phyloP scores from a whole-genome alignment of 2,797 vertebrate species.

The Leucoraja ocellata region DNA sequence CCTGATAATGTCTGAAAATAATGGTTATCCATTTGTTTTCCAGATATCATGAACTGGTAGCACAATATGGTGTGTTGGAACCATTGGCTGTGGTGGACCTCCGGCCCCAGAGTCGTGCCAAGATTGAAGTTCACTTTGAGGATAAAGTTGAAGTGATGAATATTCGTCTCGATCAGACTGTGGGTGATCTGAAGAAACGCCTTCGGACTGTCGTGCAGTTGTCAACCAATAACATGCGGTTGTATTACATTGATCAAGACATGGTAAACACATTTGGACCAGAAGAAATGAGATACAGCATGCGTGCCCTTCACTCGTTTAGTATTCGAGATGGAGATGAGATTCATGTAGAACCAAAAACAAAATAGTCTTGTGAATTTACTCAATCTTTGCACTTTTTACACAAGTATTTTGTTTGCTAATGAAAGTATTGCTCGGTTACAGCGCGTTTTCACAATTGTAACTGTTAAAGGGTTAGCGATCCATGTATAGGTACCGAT shows the following conservation, averaged over 20 bases:
- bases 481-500: neutral
- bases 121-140: constrained; percentile 79
- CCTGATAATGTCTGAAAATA: neutral
- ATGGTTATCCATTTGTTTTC: neutral
- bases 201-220: constrained; percentile 75
- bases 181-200: constrained; percentile 83
- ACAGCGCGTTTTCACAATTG: constrained; percentile 6
- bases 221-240: constrained; percentile 73
- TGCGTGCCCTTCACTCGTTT: constrained; percentile 82
- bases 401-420: constrained; percentile 37
- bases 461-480: neutral
- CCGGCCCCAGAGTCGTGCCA: constrained; percentile 72
- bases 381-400: constrained; percentile 38
- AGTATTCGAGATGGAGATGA: constrained; percentile 88
- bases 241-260: constrained; percentile 83
- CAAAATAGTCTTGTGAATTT: constrained; percentile 46
- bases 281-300: constrained; percentile 82
- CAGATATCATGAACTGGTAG: constrained; percentile 84
- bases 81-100: constrained; percentile 89
- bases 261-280: constrained; percentile 67
- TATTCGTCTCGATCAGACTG: constrained; percentile 85
- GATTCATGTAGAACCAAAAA: constrained; percentile 80
- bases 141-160: constrained; percentile 75
- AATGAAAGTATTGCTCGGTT: constrained; percentile 29
- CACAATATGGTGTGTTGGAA: constrained; percentile 81